Conservation (phyloP, 2,113 vertebrate species). For the Gavia stellata region DNA sequence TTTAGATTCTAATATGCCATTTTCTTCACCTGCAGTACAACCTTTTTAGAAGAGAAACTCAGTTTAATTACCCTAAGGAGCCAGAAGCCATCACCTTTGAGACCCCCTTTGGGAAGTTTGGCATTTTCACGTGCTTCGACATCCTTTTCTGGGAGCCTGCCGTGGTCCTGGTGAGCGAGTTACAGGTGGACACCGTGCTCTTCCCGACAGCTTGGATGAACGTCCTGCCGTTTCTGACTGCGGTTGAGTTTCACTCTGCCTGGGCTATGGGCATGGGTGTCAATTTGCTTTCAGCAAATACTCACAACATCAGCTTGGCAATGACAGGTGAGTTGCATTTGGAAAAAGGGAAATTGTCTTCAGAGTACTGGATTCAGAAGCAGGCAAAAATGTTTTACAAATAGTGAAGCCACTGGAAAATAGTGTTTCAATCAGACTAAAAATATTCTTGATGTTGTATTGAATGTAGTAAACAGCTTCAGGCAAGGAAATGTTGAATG, state of each 20-base stretch:
- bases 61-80: constrained; percentile 74
- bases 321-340: constrained; percentile 75
- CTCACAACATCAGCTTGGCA: constrained; percentile 48
- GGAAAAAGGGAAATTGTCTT: neutral
- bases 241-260: constrained; percentile 68
- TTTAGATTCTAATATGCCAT: neutral
- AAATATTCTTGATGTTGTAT: neutral
- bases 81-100: constrained; percentile 77
- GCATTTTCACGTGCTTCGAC: constrained; percentile 89
- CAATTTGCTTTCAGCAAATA: constrained; percentile 77
- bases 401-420: neutral
- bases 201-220: constrained; percentile 68
- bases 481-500: neutral
- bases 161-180: constrained; percentile 65
- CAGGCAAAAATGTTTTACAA: neutral
- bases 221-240: constrained; percentile 60
- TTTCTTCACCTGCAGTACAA: constrained; percentile 71
- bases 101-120: constrained; percentile 87
- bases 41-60: constrained; percentile 75
- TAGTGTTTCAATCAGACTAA: neutral
- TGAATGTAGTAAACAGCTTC: neutral
- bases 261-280: constrained; percentile 74
- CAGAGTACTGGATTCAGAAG: neutral
- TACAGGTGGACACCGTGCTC: constrained; percentile 71
- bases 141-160: constrained; percentile 82